Evolutionary conservation across 2,888 invertebrate species (phyloP), one percentile per base, ranked within the genome.

Genomic region (Drosophila anceps): DNA sequence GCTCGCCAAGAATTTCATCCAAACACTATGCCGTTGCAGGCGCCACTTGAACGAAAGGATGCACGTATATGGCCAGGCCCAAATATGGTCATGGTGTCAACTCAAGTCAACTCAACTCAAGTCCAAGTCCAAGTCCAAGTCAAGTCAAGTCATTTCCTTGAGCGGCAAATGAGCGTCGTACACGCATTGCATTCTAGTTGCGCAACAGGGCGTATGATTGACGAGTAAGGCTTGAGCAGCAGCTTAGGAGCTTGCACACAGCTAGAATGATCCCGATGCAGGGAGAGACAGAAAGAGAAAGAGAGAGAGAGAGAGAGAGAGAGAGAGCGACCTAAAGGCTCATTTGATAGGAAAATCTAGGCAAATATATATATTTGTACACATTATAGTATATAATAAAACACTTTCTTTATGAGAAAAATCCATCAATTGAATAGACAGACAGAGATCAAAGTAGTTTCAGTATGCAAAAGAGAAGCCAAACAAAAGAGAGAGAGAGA

Each of bases 161-260:
- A 29, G 35, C 24, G 33, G 37, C 48, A 44, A 37, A 35, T 50
- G 41, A 31, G 58, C 75, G 29, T 37, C 59, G 55, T 75, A 59
- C 55, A 48, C 48, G 35, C 37, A 43, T 39, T 76, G 76, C 72
- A 76, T 81, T 77, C 41, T 67, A 46, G 24, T 37, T 63, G 78
- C 37, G 83, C 88, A 90, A 67, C 85, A 69, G 70, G 72, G 73
- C 85, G 90, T 64, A 90, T 84, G 83, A 84, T 84, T 79, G 85
- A 90, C 69, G 61, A 9, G 27, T 35, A 62, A 58, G 35, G 10
- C 64, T 15, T 51, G n/a, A 18, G 9, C 24, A 29, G 46, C 24
- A 8, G 29, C 46, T 8, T 5, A 37, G 12, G 18, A n/a, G n/a
- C n/a, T 13, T n/a, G n/a, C 2, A 3, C 3, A n/a, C 8, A 9